Evolutionary conservation across 1,140 invertebrate genomes (phyloP).

Genomic region (Tetramorium alpestre): DNA sequence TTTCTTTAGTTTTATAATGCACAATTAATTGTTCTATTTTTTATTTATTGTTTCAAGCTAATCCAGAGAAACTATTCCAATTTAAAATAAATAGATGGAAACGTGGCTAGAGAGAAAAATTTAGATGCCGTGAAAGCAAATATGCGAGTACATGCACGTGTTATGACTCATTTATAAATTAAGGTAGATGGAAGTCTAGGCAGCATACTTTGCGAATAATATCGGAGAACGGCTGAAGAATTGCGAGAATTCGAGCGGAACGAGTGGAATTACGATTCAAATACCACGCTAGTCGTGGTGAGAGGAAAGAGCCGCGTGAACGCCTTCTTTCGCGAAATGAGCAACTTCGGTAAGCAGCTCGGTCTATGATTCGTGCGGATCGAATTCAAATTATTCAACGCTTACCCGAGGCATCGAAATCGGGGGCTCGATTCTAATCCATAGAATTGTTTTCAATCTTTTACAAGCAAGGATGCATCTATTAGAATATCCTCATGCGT

Average conservation of each 20-base stretch:
- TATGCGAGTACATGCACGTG: background rate
- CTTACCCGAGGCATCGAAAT: constrained; percentile 31
- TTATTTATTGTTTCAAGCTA: background rate
- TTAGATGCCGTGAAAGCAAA: background rate
- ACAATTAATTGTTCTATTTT: background rate
- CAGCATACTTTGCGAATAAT: constrained; percentile 22
- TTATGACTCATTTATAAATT: background rate
- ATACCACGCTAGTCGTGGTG: constrained; percentile 33
- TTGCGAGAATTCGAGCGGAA: constrained; percentile 75
- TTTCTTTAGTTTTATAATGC: background rate
- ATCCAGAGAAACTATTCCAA: background rate
- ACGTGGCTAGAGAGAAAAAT: background rate
- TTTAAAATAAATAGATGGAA: background rate
- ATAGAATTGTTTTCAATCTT: background rate
- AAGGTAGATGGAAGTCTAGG: background rate
- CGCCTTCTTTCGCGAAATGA: background rate
- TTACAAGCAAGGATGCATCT: background rate
- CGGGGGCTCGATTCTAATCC: constrained; percentile 42
- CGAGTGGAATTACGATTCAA: constrained; percentile 68
- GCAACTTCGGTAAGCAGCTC: background rate
- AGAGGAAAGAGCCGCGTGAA: constrained; percentile 49
- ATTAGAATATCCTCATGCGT: background rate
- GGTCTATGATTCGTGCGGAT: constrained; percentile 36
- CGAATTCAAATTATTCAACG: constrained; percentile 58
- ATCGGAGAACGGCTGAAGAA: constrained; percentile 49